Evolutionary conservation across 2,113 vertebrate genomes (phyloP).

Genomic region (Plestiodon gilberti): DNA sequence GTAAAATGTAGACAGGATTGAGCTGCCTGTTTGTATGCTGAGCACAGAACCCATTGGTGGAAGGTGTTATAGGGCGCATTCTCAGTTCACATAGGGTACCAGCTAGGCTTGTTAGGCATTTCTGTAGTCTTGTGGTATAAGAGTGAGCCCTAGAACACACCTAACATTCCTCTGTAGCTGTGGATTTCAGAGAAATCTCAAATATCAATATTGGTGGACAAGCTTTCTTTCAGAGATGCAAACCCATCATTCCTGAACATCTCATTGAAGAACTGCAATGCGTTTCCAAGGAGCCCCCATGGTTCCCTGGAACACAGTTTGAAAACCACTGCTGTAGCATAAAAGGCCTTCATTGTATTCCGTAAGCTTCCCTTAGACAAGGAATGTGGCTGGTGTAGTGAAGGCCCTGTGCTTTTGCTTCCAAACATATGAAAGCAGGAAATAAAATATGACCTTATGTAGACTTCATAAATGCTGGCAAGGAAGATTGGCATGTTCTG

Average conservation of each 20-base stretch:
- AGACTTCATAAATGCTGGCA: conserved; percentile 9
- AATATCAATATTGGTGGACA: background rate
- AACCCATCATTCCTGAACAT: background rate
- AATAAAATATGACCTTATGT: background rate
- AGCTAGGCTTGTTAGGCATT: background rate
- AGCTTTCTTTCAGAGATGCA: background rate
- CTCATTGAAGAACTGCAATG: background rate
- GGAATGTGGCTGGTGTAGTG: background rate
- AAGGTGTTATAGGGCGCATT: background rate
- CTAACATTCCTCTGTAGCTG: background rate
- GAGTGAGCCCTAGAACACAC: background rate
- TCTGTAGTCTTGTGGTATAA: background rate
- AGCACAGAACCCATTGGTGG: background rate
- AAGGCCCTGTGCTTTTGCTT: background rate
- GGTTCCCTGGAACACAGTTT: background rate
- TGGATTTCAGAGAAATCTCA: background rate
- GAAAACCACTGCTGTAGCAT: background rate
- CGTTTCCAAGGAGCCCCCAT: background rate
- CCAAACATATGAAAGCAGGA: conserved; percentile 20
- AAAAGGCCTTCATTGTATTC: background rate
- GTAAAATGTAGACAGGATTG: no score
- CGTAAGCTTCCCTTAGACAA: background rate
- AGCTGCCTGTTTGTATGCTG: no score
- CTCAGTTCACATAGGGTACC: background rate
- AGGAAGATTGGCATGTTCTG: background rate